Percentiles rank a stretch among this genome's conserved stretches.
Evolutionary conservation across 2,888 invertebrate species (phyloP).

Genomic region (Apeira syringaria): DNA sequence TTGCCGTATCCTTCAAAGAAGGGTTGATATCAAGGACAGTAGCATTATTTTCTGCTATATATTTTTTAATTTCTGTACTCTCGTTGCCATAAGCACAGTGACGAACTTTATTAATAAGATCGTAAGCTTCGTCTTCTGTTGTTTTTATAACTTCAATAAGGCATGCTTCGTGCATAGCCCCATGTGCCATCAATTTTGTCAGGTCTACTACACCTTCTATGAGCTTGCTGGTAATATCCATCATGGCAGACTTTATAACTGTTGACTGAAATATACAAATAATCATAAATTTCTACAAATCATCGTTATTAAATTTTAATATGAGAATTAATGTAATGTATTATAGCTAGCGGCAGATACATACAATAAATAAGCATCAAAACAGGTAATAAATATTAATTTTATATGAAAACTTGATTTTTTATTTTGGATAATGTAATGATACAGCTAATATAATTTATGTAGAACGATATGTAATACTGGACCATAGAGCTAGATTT

Average conservation of each 20-base stretch:
- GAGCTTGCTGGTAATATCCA: conserved; percentile 65
- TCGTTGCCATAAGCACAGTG: conserved; percentile 50
- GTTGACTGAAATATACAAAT: no score
- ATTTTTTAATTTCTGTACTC: conserved; percentile 40
- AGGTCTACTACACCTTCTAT: conserved; percentile 66
- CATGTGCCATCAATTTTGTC: conserved; percentile 73
- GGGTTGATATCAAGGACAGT: conserved; percentile 55
- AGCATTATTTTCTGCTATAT: conserved; percentile 57
- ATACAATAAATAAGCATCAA: no score
- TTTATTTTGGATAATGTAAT: no score
- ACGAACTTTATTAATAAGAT: conserved; percentile 47
- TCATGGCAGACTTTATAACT: conserved; percentile 67
- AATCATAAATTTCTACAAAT: no score
- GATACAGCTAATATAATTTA: no score
- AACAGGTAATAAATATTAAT: no score
- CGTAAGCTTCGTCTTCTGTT: conserved; percentile 66
- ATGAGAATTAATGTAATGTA: no score
- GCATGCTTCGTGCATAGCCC: conserved; percentile 79
- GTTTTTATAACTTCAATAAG: conserved; percentile 72
- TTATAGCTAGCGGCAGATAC: no score
- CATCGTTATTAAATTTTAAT: no score
- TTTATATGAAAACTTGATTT: no score
- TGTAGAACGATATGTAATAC: no score
- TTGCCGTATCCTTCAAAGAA: conserved; percentile 18
- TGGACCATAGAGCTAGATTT: conserved; percentile 6